A percentile compares a stretch with the other conserved stretches of the same genome.
phyloP scores from a whole-genome alignment of 2,797 vertebrate species.

The Arrhamphus sclerolepis region DNA sequence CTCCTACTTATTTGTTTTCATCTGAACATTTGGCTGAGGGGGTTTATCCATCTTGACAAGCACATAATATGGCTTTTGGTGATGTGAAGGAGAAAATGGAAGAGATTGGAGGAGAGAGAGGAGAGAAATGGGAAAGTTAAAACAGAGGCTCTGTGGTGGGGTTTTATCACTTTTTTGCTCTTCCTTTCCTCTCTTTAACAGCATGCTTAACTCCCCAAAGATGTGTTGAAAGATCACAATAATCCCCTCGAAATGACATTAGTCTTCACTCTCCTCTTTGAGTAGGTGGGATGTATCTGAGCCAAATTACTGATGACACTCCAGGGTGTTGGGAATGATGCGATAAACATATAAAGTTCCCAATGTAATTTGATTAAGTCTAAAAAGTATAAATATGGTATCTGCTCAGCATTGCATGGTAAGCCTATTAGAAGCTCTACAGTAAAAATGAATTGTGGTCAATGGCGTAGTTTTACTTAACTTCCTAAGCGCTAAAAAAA shows the following conservation, averaged over 20 bases:
- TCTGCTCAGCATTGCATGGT: constrained; percentile 64
- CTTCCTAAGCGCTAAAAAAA: constrained; percentile 48
- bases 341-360: constrained; percentile 82
- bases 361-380: constrained; percentile 83
- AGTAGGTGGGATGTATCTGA: constrained; percentile 83
- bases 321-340: constrained; percentile 79
- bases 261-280: constrained; percentile 81
- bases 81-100: constrained; percentile 75
- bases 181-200: constrained; percentile 72
- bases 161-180: constrained; percentile 77
- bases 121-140: constrained; percentile 77
- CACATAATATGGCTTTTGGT: constrained; percentile 83
- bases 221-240: constrained; percentile 83
- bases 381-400: constrained; percentile 80
- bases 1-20: constrained; percentile 84
- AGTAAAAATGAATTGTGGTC: constrained; percentile 69
- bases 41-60: constrained; percentile 85
- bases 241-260: constrained; percentile 87
- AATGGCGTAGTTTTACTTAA: constrained; percentile 61
- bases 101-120: constrained; percentile 63
- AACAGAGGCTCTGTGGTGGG: constrained; percentile 70
- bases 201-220: constrained; percentile 80
- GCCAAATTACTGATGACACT: constrained; percentile 85
- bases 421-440: constrained; percentile 77
- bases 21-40: constrained; percentile 81